phyloP scores from a whole-genome alignment of 92 coral and sea anemone genomes.

The Isaurus tuberculatus region DNA sequence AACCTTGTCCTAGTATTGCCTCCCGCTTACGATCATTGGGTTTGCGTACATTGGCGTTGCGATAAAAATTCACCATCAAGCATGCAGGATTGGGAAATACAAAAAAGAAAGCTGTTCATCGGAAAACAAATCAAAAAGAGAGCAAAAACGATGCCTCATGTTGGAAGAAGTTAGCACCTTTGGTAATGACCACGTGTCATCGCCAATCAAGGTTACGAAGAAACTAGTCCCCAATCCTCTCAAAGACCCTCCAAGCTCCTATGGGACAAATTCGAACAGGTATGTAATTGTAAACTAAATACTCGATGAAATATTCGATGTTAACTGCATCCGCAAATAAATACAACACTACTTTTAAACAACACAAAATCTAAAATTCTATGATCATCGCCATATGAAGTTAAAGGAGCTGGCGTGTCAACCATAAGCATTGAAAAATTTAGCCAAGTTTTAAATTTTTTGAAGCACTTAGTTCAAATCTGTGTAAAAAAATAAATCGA shows the following conservation, averaged over 20 bases:
- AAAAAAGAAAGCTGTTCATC: constrained; percentile 62
- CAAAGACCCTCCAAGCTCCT: constrained; percentile 25
- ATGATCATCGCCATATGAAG: too few relatives aligned
- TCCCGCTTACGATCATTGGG: constrained; percentile 78
- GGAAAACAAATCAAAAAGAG: constrained; percentile 40
- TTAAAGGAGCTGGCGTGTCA: too few relatives aligned
- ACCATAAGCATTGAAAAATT: too few relatives aligned
- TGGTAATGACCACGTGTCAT: constrained; percentile 8
- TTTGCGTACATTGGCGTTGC: constrained; percentile 82
- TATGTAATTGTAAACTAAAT: neutral
- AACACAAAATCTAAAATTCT: too few relatives aligned
- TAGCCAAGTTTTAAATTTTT: too few relatives aligned
- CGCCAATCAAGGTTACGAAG: neutral
- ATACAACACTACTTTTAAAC: too few relatives aligned
- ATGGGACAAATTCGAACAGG: constrained; percentile 7
- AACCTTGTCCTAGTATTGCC: constrained; percentile 54
- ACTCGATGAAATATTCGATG: too few relatives aligned
- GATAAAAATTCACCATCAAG: constrained; percentile 77
- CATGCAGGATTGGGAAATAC: constrained; percentile 68
- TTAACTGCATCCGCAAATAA: too few relatives aligned
- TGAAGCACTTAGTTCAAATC: too few relatives aligned
- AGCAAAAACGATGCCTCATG: constrained; percentile 15
- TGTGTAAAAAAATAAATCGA: too few relatives aligned
- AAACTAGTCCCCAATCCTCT: neutral
- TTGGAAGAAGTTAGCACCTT: constrained; percentile 25